Conservation (phyloP, 2,888 invertebrate genomes). For the Lycia hirtaria region DNA sequence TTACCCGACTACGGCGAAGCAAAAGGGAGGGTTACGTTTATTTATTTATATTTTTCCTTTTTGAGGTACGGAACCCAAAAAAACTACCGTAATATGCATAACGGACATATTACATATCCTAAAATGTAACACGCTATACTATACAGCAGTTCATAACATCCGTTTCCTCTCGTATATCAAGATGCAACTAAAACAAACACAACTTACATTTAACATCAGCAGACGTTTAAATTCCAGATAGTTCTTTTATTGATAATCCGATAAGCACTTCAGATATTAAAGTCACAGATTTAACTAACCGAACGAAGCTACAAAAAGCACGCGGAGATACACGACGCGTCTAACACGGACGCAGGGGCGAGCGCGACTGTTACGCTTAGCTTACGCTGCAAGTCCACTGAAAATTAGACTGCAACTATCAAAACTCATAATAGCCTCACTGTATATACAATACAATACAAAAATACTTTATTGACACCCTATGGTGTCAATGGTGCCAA, state of each 20-base stretch:
- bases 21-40: no score
- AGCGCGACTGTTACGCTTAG: conserved; percentile 62
- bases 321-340: conserved; percentile 50
- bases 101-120: conserved; percentile 25
- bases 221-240: conserved; percentile 29
- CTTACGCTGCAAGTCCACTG: conserved; percentile 50
- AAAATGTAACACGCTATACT: conserved; percentile 43
- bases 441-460: no score
- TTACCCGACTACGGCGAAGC: no score
- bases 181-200: conserved; percentile 16
- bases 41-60: no score
- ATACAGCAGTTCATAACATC: conserved; percentile 24
- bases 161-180: conserved; percentile 24
- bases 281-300: conserved; percentile 46
- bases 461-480: no score
- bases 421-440: conserved; percentile 36
- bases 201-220: conserved; percentile 34
- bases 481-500: no score
- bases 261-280: conserved; percentile 49
- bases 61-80: no score
- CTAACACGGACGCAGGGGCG: conserved; percentile 59
- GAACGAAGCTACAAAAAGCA: conserved; percentile 31
- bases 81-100: no score
- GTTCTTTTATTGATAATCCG: conserved; percentile 46
- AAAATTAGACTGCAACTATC: conserved; percentile 52